Conservation (phyloP, 2,888 invertebrate species). For the Rhagonycha fulva region DNA sequence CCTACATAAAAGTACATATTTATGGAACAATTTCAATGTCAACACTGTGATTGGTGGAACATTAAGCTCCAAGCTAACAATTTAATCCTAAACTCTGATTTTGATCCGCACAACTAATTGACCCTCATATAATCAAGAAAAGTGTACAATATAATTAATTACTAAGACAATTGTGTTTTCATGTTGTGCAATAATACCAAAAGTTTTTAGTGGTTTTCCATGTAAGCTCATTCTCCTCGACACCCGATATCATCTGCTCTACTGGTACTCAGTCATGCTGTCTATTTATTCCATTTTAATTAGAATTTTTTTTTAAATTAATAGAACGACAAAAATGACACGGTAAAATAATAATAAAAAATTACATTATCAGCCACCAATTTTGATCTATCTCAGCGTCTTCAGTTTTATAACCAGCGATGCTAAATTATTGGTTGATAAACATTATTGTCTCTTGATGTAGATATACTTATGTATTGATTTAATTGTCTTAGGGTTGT, state of each 20-base stretch:
- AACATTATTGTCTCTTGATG: neutral
- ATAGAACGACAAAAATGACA: neutral
- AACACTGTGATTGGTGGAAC: neutral
- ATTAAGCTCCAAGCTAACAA: neutral
- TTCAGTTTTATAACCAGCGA: neutral
- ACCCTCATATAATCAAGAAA: slow-evolving; percentile 4
- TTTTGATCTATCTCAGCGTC: neutral
- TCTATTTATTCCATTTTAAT: slow-evolving; percentile 9
- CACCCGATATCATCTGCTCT: slow-evolving; percentile 23
- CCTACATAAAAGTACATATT: neutral
- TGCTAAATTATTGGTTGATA: neutral
- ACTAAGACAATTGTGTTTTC: slow-evolving; percentile 21
- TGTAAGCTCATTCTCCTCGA: slow-evolving; percentile 26
- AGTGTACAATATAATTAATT: slow-evolving; percentile 23
- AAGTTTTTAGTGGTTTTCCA: slow-evolving; percentile 34
- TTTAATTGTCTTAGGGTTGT: neutral
- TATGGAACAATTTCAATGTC: neutral
- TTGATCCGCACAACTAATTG: slow-evolving; percentile 11
- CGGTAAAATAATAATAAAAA: neutral
- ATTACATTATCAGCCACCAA: neutral
- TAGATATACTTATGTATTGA: neutral
- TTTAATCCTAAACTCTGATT: neutral
- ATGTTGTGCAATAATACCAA: slow-evolving; percentile 17
- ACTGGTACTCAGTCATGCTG: slow-evolving; percentile 20
- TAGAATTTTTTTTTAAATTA: neutral